phyloP scores from a whole-genome alignment of 2,888 invertebrate genomes.

The Apoda limacodes region DNA sequence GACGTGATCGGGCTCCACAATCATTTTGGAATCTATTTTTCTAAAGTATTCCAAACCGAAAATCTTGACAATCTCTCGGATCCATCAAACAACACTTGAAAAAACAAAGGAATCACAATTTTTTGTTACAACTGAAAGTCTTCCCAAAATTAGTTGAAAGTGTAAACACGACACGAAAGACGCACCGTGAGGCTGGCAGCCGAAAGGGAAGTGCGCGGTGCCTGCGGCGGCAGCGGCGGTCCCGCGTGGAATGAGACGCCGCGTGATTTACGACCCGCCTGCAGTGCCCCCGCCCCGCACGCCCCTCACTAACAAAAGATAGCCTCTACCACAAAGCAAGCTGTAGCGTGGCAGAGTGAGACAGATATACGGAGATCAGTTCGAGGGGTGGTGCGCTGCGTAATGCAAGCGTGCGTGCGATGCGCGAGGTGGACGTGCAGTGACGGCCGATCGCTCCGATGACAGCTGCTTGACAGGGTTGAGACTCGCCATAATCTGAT shows the following conservation, averaged over 20 bases:
- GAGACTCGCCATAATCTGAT: conserved; percentile 49
- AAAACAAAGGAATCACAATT: conserved; percentile 36
- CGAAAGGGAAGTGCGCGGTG: conserved; percentile 61
- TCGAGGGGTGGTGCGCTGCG: conserved; percentile 66
- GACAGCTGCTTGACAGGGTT: conserved; percentile 56
- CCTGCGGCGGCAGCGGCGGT: conserved; percentile 65
- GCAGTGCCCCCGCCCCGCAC: conserved; percentile 65
- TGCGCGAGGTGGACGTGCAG: conserved; percentile 68
- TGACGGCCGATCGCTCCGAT: conserved; percentile 63
- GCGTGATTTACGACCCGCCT: conserved; percentile 71
- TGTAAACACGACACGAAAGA: conserved; percentile 67
- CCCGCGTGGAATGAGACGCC: conserved; percentile 70
- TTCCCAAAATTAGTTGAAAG: conserved; percentile 47
- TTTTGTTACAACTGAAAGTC: conserved; percentile 40
- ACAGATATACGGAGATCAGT: conserved; percentile 38
- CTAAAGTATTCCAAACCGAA: conserved; percentile 46
- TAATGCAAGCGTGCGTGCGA: conserved; percentile 69
- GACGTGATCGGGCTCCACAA: conserved; percentile 66
- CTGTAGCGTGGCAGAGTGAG: conserved; percentile 34
- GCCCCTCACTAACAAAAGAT: conserved; percentile 47
- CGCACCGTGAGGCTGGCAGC: conserved; percentile 59
- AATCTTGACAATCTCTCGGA: conserved; percentile 38
- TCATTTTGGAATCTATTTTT: conserved; percentile 63
- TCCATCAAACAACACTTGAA: conserved; percentile 57
- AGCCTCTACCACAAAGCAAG: conserved; percentile 23